These are phyloP conservation scores for Litocranius walleri DNA, from an alignment of 2,113 vertebrate genomes.

Conservation along the genomic window DNA sequence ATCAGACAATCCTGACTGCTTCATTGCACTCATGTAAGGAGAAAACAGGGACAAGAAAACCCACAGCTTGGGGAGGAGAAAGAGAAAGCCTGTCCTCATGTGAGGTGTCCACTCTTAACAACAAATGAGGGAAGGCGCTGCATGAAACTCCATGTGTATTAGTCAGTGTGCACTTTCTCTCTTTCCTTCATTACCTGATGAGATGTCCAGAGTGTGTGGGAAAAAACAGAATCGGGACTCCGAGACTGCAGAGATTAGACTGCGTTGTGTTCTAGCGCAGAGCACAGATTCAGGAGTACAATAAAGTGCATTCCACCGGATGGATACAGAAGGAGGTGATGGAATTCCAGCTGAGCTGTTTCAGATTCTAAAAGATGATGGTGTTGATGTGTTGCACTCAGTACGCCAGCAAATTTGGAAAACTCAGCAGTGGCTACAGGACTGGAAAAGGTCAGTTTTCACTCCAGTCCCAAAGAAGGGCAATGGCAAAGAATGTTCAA, in stretches of 20 bases:
- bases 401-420: not conserved
- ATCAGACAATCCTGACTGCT: not conserved
- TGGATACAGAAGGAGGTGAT: not conserved
- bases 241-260: not conserved
- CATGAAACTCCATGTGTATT: accelerated
- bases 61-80: not conserved
- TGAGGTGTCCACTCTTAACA: accelerated
- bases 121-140: accelerated
- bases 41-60: not conserved
- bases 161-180: accelerated
- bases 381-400: not conserved
- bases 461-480: not conserved
- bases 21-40: accelerated
- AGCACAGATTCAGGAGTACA: not conserved
- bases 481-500: not conserved
- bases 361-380: not conserved
- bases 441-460: not conserved
- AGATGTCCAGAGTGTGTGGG: too few species aligned
- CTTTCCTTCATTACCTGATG: not conserved
- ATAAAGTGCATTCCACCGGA: not conserved
- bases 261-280: not conserved
- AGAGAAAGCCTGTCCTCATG: accelerated
- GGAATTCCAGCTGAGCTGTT: not conserved
- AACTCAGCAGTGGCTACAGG: not conserved
- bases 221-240: accelerated